Percentiles rank a stretch among this genome's conserved stretches.
These are phyloP conservation scores for Notechis scutatus DNA, from an alignment of 2,113 vertebrate genomes.

Conservation along the genomic window DNA sequence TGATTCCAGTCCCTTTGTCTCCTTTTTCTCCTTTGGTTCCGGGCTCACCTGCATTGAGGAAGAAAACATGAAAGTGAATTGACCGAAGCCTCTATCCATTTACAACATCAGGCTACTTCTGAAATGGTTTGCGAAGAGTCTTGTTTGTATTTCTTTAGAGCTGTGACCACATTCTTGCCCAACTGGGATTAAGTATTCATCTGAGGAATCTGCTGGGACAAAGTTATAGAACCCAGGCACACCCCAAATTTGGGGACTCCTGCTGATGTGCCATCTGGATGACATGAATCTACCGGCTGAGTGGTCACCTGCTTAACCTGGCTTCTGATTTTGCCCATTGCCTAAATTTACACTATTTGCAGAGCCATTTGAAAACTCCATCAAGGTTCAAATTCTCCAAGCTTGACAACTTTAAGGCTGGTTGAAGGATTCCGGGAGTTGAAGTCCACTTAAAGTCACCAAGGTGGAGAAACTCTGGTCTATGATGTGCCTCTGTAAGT, in stretches of 20 bases:
- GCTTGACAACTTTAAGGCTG: neutral
- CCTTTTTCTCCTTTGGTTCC: constrained; percentile 86
- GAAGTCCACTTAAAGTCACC: neutral
- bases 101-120: neutral
- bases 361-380: neutral
- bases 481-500: neutral
- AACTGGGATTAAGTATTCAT: neutral
- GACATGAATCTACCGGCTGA: neutral
- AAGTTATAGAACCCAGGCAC: neutral
- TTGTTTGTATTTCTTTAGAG: neutral
- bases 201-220: neutral
- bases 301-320: neutral
- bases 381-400: neutral
- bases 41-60: constrained; percentile 72
- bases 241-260: neutral
- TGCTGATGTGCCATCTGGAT: neutral
- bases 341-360: neutral
- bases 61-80: neutral
- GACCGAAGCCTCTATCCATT: neutral
- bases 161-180: neutral
- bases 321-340: neutral
- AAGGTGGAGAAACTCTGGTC: neutral
- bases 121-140: neutral
- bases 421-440: neutral
- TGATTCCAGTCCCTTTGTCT: constrained; percentile 83